Percentiles rank a stretch among this genome's conserved stretches.
Evolutionary conservation across 2,888 invertebrate species (phyloP).

Genomic region (Willowsia nigromaculata): DNA sequence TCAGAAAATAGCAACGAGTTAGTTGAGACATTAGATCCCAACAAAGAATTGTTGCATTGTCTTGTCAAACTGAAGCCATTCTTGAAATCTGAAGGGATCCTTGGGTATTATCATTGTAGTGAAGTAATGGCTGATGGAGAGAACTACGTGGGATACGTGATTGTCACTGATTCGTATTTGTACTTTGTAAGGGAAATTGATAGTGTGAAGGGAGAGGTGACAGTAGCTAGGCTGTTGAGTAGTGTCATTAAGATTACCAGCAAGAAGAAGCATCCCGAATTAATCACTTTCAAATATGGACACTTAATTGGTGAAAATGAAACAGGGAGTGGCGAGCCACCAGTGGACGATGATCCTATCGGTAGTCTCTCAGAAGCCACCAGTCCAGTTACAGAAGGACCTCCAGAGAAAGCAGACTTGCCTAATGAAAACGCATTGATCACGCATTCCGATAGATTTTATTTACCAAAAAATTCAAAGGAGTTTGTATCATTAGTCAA

Average conservation of each 20-base stretch:
- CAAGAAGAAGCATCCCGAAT: constrained; percentile 95
- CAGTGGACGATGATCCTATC: constrained; percentile 94
- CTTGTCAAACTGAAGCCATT: constrained; percentile 54
- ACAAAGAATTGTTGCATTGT: constrained; percentile 49
- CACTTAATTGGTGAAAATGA: constrained; percentile 59
- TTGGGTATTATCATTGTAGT: constrained; percentile 88
- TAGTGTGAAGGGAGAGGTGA: constrained; percentile 87
- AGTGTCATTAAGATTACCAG: constrained; percentile 98
- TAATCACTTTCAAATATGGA: constrained; percentile 98
- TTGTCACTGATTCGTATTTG: constrained; percentile 92
- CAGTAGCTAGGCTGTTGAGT: constrained; percentile 92
- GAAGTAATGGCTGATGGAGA: constrained; percentile 94
- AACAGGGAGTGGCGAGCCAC: neutral
- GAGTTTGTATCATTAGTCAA: constrained; percentile 78
- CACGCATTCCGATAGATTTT: constrained; percentile 78
- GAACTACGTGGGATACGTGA: constrained; percentile 89
- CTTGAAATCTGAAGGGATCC: constrained; percentile 49
- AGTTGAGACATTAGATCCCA: constrained; percentile 62
- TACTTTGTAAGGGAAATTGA: constrained; percentile 86
- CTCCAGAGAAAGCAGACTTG: constrained; percentile 52
- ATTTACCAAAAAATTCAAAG: constrained; percentile 75
- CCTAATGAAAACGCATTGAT: constrained; percentile 72
- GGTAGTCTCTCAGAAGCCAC: constrained; percentile 82
- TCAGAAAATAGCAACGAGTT: constrained; percentile 52
- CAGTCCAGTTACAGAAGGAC: constrained; percentile 35